Conservation (phyloP, 1,140 invertebrate species). For the Brachionus asplanchnoidis region DNA sequence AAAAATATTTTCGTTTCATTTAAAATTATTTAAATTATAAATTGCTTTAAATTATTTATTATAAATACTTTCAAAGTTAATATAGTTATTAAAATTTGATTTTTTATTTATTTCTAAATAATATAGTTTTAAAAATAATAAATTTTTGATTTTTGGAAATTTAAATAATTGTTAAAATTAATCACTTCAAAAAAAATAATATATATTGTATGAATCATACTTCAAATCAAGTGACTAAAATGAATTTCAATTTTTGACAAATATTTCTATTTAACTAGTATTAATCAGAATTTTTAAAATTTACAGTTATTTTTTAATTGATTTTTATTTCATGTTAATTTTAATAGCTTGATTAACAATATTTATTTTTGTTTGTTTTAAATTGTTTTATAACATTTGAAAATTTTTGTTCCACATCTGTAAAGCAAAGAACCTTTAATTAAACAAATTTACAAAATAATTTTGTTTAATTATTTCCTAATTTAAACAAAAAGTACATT, state of each 20-base stretch:
- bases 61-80: background rate
- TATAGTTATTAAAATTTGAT: too few species aligned
- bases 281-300: background rate
- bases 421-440: background rate
- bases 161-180: background rate
- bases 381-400: background rate
- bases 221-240: background rate
- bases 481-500: slow-evolving; percentile 15
- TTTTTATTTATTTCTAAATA: too few species aligned
- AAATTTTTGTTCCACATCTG: background rate
- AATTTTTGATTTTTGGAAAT: background rate
- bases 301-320: background rate
- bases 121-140: too few species aligned
- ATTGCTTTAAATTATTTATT: too few species aligned
- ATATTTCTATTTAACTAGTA: background rate
- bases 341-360: background rate
- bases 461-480: slow-evolving; percentile 22
- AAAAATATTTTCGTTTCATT: too few species aligned
- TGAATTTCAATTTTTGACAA: background rate
- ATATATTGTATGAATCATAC: background rate
- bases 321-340: background rate
- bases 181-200: background rate
- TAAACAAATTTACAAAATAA: background rate
- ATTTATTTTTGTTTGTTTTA: background rate
- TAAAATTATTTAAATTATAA: too few species aligned